Evolutionary conservation across 2,888 invertebrate genomes (phyloP).

Genomic region (Nomada lathburiana): DNA sequence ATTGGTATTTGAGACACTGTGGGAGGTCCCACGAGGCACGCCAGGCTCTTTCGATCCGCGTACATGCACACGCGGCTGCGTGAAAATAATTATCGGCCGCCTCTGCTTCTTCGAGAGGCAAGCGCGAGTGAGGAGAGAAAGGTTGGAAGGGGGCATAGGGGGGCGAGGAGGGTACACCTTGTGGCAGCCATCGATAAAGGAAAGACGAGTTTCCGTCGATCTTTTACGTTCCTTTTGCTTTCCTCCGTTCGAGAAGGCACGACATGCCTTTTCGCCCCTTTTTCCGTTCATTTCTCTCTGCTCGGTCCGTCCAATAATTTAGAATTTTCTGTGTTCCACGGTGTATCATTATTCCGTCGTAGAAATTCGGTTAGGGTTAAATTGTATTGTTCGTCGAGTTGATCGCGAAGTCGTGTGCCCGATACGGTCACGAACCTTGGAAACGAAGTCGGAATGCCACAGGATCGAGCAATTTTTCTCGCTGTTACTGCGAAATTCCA

Average conservation of each 20-base stretch:
- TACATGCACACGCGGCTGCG: slow-evolving; percentile 70
- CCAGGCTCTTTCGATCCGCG: slow-evolving; percentile 59
- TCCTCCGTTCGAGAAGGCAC: slow-evolving; percentile 42
- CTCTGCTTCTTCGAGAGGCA: slow-evolving; percentile 53
- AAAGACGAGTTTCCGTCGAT: slow-evolving; percentile 61
- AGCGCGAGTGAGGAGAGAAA: slow-evolving; percentile 28
- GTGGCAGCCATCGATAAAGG: slow-evolving; percentile 44
- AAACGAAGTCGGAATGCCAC: too few species aligned
- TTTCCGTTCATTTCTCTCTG: not conserved
- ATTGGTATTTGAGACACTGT: slow-evolving; percentile 70
- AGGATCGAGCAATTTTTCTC: not conserved
- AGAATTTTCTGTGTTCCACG: not conserved
- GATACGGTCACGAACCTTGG: slow-evolving; percentile 38
- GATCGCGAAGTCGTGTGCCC: slow-evolving; percentile 31
- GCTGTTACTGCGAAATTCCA: not conserved
- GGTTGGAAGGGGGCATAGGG: slow-evolving; percentile 27
- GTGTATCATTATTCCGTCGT: too few species aligned
- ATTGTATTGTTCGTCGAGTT: slow-evolving; percentile 29
- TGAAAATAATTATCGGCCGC: slow-evolving; percentile 75
- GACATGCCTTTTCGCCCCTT: not conserved
- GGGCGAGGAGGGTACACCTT: slow-evolving; percentile 35
- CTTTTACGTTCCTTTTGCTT: slow-evolving; percentile 60
- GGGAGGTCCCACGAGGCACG: slow-evolving; percentile 72
- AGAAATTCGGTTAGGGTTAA: slow-evolving; percentile 4
- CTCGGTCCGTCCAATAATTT: not conserved